Percentiles rank a stretch among this genome's conserved stretches.
These are phyloP conservation scores for Calliopum simillimum DNA, from an alignment of 2,888 invertebrate genomes.

Conservation along the genomic window DNA sequence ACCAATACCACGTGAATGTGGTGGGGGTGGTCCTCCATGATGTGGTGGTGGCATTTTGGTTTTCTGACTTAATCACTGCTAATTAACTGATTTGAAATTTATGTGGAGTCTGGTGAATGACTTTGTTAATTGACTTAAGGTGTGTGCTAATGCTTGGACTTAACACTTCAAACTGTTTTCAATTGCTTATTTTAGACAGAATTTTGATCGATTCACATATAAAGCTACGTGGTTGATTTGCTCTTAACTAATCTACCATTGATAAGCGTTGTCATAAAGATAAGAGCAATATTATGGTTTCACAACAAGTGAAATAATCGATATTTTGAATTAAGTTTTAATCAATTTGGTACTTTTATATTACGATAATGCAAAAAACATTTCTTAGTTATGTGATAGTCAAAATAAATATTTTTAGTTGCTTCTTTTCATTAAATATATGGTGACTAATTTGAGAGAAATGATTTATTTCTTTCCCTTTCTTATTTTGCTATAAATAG, in stretches of 20 bases:
- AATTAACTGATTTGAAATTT: not conserved
- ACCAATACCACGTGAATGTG: not conserved
- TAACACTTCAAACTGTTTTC: not conserved
- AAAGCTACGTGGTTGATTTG: not conserved
- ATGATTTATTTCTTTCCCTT: too few relatives aligned
- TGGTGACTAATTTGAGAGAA: too few relatives aligned
- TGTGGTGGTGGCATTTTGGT: conserved; percentile 30
- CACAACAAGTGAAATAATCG: too few relatives aligned
- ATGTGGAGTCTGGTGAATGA: not conserved
- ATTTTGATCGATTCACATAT: not conserved
- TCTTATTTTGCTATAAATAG: too few relatives aligned
- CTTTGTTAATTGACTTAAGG: not conserved
- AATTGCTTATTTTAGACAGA: not conserved
- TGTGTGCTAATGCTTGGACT: not conserved
- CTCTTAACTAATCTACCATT: not conserved
- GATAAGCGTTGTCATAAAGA: not conserved
- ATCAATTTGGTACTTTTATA: too few relatives aligned
- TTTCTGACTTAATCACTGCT: not conserved
- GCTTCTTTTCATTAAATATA: too few relatives aligned
- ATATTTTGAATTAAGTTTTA: too few relatives aligned
- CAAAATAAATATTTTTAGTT: too few relatives aligned
- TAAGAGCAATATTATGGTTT: too few relatives aligned
- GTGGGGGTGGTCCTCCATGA: conserved; percentile 5
- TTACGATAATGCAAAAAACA: too few relatives aligned
- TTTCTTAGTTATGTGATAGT: too few relatives aligned